Base-by-base conservation (phyloP, 1,140 invertebrate genomes). In the Tetramorium simillimum region DNA sequence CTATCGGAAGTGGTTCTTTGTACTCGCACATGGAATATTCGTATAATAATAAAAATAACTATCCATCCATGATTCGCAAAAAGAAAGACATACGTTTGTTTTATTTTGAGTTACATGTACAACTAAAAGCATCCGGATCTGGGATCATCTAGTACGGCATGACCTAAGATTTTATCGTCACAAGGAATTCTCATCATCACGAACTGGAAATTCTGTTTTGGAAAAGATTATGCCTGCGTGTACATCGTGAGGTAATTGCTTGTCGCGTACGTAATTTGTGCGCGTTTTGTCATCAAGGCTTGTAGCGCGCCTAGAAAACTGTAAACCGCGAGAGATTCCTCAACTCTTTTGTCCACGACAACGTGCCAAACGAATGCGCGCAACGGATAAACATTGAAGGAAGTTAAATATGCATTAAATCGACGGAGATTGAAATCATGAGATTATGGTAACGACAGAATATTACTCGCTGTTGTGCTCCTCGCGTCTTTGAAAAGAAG, bases 321-420 rank as follows among this genome's bases (percentile, higher is more conserved):
- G 49, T 82, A 82, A 82, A 82, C 51, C 51, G 46, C 78, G 24
- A 72, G 51, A 82, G 10, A 82, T 28, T 70, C 24, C 18, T 72
- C 12, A 43, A 70, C 18, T 58, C 49, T 58, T 46, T 72, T 58
- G 14, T 46, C 37, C 65, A 82, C 49, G 37, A 72, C 37, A 56
- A 82, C 53, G 40, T 21, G 33, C 46, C 43, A 58, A 18, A 58
- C 37, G 33, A 81, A 56, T 56, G 49, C 49, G 37, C 33, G 24
- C 10, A 70, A 70, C 28, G 28, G 33, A 82, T 58, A 56, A 82
- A 82, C 65, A 24, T 28, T 18, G 67, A 72, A 72, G 51, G 12
- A 72, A 82, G 65, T 58, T 82, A 56, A 7, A 46, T 70, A 70
- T 49, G 21, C 21, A 72, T 82, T 58, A 72, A 70, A 72, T 58